A percentile compares a stretch with the other conserved stretches of the same genome.
phyloP scores from a whole-genome alignment of 2,888 invertebrate species.

The Tetragnatha montana region DNA sequence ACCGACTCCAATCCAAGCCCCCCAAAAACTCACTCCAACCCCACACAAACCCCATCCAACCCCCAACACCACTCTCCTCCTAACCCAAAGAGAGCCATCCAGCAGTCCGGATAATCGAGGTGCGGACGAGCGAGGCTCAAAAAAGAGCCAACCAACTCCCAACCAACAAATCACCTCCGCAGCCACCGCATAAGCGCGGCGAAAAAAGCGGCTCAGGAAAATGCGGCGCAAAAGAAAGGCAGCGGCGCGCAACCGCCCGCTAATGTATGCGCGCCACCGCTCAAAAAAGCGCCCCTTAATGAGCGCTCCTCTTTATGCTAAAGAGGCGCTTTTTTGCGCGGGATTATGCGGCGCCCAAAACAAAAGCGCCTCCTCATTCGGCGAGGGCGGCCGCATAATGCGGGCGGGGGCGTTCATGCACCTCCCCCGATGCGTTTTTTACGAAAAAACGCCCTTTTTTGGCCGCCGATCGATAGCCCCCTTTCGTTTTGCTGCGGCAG shows the following conservation, averaged over 20 bases:
- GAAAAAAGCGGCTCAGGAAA: slow-evolving; percentile 10
- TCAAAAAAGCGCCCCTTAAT: slow-evolving; percentile 60
- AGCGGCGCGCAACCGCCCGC: too few relatives aligned
- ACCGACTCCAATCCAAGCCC: too few relatives aligned
- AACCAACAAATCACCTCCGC: background rate
- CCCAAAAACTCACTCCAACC: too few relatives aligned
- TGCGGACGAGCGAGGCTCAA: too few relatives aligned
- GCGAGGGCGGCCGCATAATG: slow-evolving; percentile 55
- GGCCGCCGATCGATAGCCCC: background rate
- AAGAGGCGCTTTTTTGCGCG: slow-evolving; percentile 51
- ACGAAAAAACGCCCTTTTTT: slow-evolving; percentile 8
- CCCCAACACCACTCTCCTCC: too few relatives aligned
- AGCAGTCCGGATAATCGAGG: too few relatives aligned
- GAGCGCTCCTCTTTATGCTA: slow-evolving; percentile 65
- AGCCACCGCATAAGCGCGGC: background rate
- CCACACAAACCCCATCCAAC: too few relatives aligned
- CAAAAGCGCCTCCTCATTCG: slow-evolving; percentile 68
- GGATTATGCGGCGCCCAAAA: slow-evolving; percentile 66
- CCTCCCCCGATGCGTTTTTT: slow-evolving; percentile 27
- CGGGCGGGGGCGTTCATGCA: slow-evolving; percentile 38
- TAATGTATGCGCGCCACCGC: slow-evolving; percentile 57
- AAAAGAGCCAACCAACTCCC: too few relatives aligned
- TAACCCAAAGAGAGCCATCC: too few relatives aligned
- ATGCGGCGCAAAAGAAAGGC: background rate
- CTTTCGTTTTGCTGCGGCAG: background rate